A percentile compares a stretch with the other conserved stretches of the same genome.
Conservation (phyloP, 2,797 vertebrate genomes). For the Agapornis canus region DNA sequence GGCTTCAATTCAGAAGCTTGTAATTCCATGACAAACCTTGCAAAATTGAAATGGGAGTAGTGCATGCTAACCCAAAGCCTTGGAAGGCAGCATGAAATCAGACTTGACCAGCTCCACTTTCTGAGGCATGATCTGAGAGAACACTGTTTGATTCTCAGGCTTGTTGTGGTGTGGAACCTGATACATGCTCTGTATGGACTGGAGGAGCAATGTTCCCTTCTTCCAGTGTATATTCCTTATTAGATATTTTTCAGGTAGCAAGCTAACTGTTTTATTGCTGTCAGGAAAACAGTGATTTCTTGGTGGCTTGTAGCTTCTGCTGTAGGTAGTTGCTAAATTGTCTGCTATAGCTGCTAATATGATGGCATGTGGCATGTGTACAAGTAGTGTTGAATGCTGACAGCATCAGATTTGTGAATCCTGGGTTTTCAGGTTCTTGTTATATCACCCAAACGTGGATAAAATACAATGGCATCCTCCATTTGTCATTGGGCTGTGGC, state of each 20-base stretch:
- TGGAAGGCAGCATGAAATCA: conserved; percentile 11
- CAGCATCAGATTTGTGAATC: neutral
- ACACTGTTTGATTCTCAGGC: neutral
- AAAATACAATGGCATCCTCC: neutral
- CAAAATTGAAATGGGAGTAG: conserved; percentile 27
- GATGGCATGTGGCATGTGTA: neutral
- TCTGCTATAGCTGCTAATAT: neutral
- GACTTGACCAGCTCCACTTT: conserved; percentile 28
- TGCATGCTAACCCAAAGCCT: conserved; percentile 35
- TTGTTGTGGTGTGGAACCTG: neutral
- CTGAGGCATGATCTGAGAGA: neutral
- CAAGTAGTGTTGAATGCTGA: neutral
- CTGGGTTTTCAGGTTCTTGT: neutral
- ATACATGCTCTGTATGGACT: neutral
- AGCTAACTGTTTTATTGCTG: conserved; percentile 30
- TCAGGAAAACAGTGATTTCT: conserved; percentile 38
- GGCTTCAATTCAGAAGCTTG: conserved; percentile 23
- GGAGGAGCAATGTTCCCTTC: neutral
- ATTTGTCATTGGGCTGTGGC: neutral
- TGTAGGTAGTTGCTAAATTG: neutral
- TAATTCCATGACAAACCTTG: conserved; percentile 59
- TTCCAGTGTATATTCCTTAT: neutral
- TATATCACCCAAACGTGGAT: conserved; percentile 5
- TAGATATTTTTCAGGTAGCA: conserved; percentile 16
- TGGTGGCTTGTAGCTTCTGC: neutral